phyloP scores from a whole-genome alignment of 2,888 invertebrate species.

The Heliconius erato region DNA sequence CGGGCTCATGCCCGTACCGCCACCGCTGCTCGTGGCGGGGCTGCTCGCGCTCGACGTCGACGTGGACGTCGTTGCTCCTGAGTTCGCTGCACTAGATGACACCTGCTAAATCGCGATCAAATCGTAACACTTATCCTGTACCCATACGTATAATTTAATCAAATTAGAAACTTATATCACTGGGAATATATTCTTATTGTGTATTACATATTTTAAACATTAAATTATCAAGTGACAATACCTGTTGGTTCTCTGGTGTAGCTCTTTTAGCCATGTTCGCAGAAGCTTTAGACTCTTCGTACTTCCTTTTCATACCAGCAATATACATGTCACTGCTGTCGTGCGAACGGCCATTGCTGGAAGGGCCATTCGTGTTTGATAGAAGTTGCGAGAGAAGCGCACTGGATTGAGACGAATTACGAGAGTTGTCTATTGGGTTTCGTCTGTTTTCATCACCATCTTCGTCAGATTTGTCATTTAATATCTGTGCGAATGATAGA shows the following conservation, averaged over 20 bases:
- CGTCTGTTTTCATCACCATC: slow-evolving; percentile 88
- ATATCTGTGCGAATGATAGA: slow-evolving; percentile 84
- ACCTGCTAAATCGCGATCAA: slow-evolving; percentile 69
- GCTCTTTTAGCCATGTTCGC: slow-evolving; percentile 86
- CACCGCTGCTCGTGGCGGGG: slow-evolving; percentile 66
- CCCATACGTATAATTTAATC: neutral
- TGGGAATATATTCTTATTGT: neutral
- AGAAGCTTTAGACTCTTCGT: slow-evolving; percentile 86
- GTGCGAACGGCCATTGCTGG: slow-evolving; percentile 71
- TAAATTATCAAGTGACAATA: slow-evolving; percentile 48
- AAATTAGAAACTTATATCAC: neutral
- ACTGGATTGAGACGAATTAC: slow-evolving; percentile 76
- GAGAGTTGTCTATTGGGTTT: slow-evolving; percentile 64
- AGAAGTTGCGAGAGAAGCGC: slow-evolving; percentile 85
- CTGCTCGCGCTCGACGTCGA: slow-evolving; percentile 77
- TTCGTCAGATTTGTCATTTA: slow-evolving; percentile 93
- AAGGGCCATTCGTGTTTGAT: slow-evolving; percentile 73
- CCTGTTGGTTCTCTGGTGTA: slow-evolving; percentile 83
- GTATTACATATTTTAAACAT: neutral
- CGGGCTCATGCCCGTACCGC: slow-evolving; percentile 85
- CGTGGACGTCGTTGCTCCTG: slow-evolving; percentile 68
- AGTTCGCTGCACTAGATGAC: slow-evolving; percentile 85
- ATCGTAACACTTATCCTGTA: neutral
- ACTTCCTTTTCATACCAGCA: slow-evolving; percentile 76
- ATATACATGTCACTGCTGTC: slow-evolving; percentile 70